Conservation (phyloP, 1,140 invertebrate genomes). For the Eufriesea mexicana region DNA sequence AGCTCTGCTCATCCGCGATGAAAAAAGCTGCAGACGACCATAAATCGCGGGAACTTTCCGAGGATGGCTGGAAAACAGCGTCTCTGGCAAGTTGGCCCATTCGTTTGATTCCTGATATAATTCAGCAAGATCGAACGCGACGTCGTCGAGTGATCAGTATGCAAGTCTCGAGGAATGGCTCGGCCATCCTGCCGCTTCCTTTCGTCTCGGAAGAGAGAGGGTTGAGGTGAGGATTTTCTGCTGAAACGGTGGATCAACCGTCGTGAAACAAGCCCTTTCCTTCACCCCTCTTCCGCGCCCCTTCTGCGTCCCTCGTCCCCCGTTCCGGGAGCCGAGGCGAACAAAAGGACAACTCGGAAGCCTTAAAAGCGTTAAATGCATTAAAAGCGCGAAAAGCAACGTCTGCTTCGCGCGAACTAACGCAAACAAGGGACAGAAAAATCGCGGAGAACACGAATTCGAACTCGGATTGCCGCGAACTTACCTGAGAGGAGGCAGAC, state of each 20-base stretch:
- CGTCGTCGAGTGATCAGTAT: not conserved
- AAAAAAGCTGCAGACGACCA: too few relatives aligned
- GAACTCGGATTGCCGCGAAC: too few relatives aligned
- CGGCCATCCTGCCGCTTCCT: not conserved
- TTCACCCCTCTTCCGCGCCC: not conserved
- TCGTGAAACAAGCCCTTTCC: not conserved
- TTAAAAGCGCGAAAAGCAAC: too few relatives aligned
- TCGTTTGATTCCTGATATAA: not conserved
- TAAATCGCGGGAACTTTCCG: too few relatives aligned
- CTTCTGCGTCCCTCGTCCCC: not conserved
- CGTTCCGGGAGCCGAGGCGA: not conserved
- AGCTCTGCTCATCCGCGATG: too few relatives aligned
- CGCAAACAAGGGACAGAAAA: too few relatives aligned
- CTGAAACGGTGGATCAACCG: not conserved
- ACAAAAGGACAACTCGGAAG: not conserved
- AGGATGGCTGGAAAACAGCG: too few relatives aligned
- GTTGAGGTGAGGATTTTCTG: not conserved
- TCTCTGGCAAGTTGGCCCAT: not conserved
- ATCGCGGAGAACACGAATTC: too few relatives aligned
- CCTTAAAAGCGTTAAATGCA: not conserved
- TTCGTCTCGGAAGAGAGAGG: not conserved
- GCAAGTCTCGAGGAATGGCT: not conserved
- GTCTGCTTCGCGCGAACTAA: too few relatives aligned
- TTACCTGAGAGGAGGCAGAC: not conserved
- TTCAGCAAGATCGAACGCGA: not conserved